phyloP scores from a whole-genome alignment of 2,797 vertebrate species.

The Siniperca obscura region DNA sequence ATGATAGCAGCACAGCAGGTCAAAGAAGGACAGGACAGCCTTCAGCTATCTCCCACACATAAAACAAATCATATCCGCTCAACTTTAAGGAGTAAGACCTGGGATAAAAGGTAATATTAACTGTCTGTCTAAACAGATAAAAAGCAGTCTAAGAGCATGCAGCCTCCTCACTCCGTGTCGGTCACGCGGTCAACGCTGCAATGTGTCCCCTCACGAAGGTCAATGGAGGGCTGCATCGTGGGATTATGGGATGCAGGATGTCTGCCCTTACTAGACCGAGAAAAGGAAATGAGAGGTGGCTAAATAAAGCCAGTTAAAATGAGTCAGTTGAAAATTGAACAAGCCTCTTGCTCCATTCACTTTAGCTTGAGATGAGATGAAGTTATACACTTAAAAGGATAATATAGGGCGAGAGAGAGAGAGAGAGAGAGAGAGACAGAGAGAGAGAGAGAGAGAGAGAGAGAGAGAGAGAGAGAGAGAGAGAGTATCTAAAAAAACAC shows the following conservation, averaged over 20 bases:
- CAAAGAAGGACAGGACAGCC: constrained; percentile 72
- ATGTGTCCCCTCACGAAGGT: constrained; percentile 65
- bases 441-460: not conserved
- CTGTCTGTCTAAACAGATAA: constrained; percentile 80
- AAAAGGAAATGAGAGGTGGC: constrained; percentile 87
- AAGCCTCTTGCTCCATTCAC: constrained; percentile 42
- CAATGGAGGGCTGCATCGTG: constrained; percentile 65
- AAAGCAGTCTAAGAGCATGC: constrained; percentile 63
- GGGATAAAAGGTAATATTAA: constrained; percentile 81
- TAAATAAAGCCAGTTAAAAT: constrained; percentile 84
- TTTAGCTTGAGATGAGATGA: constrained; percentile 55
- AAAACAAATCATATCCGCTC: constrained; percentile 81
- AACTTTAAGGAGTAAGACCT: constrained; percentile 74
- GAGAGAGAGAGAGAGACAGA: constrained; percentile 2
- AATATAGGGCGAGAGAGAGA: constrained; percentile 17
- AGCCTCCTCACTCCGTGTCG: constrained; percentile 45
- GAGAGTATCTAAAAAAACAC: constrained; percentile 52
- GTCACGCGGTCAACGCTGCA: constrained; percentile 37
- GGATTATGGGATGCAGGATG: constrained; percentile 81
- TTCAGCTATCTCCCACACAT: constrained; percentile 72
- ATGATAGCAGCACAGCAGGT: constrained; percentile 63
- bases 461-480: not conserved
- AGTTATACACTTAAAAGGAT: constrained; percentile 36
- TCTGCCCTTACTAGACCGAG: constrained; percentile 70
- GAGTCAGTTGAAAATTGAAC: constrained; percentile 68